phyloP scores from a whole-genome alignment of 2,113 vertebrate genomes.

The Peromyscus maniculatus region DNA sequence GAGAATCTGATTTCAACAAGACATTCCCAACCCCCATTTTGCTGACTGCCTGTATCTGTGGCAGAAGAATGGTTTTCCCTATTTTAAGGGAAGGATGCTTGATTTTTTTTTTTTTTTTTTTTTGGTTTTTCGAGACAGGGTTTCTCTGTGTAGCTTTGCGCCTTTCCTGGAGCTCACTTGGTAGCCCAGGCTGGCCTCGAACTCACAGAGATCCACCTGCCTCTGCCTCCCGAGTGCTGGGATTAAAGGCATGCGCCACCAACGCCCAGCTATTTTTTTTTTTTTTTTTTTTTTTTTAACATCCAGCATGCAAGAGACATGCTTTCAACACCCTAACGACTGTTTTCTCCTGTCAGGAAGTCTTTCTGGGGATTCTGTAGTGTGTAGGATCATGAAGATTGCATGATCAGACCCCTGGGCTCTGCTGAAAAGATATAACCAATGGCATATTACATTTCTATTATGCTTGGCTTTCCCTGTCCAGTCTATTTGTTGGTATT shows the following conservation, averaged over 20 bases:
- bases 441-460: neutral
- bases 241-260: no score
- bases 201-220: no score
- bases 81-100: neutral
- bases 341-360: neutral
- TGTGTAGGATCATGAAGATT: no score
- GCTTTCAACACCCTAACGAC: neutral
- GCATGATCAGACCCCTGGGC: neutral
- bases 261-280: no score
- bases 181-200: no score
- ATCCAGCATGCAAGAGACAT: neutral
- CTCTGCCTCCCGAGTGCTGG: no score
- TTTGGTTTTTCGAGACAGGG: no score
- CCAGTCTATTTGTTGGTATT: neutral
- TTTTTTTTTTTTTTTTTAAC: neutral
- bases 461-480: neutral
- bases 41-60: neutral
- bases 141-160: no score
- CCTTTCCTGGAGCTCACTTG: no score
- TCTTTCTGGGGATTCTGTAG: neutral
- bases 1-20: neutral
- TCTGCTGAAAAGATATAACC: neutral
- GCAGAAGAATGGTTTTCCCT: neutral
- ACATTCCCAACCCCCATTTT: neutral
- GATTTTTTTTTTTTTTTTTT: no score